Evolutionary conservation across 1,140 invertebrate species (phyloP).

Genomic region (Anagrus nilaparvatae): DNA sequence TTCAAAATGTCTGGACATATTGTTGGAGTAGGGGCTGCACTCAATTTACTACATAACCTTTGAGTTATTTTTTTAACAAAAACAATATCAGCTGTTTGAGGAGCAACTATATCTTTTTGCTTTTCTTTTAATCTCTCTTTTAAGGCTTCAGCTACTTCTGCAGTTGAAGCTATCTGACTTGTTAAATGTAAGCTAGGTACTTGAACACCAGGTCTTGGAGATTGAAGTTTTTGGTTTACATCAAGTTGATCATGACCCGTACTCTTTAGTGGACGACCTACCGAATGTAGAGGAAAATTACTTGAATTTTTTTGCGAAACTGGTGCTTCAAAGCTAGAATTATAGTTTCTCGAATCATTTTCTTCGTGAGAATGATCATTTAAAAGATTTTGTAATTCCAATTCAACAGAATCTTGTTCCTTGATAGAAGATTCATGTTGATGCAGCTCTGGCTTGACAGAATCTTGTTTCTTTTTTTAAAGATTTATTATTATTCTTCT

Average conservation of each 20-base stretch:
- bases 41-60: conserved; percentile 36
- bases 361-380: conserved; percentile 24
- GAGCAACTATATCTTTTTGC: conserved; percentile 30
- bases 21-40: conserved; percentile 17
- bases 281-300: too few species aligned
- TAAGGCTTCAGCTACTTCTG: conserved; percentile 35
- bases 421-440: conserved; percentile 11
- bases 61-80: conserved; percentile 43
- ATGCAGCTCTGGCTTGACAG: too few species aligned
- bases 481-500: conserved; percentile 23
- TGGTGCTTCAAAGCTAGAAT: too few species aligned
- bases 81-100: conserved; percentile 36
- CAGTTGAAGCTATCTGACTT: conserved; percentile 35
- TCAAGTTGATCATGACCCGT: neutral
- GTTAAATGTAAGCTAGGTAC: conserved; percentile 29
- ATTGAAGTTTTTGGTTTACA: conserved; percentile 15
- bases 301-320: too few species aligned
- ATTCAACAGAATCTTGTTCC: conserved; percentile 33
- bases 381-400: conserved; percentile 35
- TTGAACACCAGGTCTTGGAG: conserved; percentile 23
- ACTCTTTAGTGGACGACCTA: conserved; percentile 7
- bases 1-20: neutral
- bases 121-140: conserved; percentile 36
- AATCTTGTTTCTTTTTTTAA: too few species aligned
- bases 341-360: too few species aligned